Evolutionary conservation across 2,888 invertebrate species (phyloP).

Genomic region (Drosophila pseudotakahashii): DNA sequence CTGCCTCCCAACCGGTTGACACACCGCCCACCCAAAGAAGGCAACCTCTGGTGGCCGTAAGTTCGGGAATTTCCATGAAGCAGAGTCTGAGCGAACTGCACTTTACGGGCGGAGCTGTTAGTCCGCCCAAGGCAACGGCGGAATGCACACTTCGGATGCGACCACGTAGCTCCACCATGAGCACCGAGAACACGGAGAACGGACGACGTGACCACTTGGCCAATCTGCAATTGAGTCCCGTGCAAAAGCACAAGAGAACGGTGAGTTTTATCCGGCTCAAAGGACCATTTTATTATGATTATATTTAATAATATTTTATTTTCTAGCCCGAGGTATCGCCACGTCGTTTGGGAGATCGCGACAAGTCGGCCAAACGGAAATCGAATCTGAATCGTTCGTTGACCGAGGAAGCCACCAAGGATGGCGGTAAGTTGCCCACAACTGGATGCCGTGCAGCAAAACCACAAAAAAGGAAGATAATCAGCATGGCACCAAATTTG

Average conservation of each 20-base stretch:
- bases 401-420: slow-evolving; percentile 83
- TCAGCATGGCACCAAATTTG: slow-evolving; percentile 25
- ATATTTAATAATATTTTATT: background rate
- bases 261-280: slow-evolving; percentile 53
- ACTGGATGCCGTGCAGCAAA: slow-evolving; percentile 21
- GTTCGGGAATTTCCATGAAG: slow-evolving; percentile 79
- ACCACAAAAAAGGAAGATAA: background rate
- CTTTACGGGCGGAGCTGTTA: slow-evolving; percentile 71
- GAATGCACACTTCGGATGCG: slow-evolving; percentile 78
- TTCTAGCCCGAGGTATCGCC: slow-evolving; percentile 79
- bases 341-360: slow-evolving; percentile 85
- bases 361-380: slow-evolving; percentile 88
- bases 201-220: slow-evolving; percentile 53
- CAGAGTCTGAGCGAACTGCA: slow-evolving; percentile 83
- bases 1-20: slow-evolving; percentile 56
- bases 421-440: slow-evolving; percentile 82
- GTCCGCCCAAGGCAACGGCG: slow-evolving; percentile 57
- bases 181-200: slow-evolving; percentile 54
- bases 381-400: slow-evolving; percentile 87
- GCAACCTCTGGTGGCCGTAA: slow-evolving; percentile 68
- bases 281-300: too few relatives aligned
- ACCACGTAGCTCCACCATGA: slow-evolving; percentile 81
- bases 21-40: slow-evolving; percentile 42
- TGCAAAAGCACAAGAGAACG: slow-evolving; percentile 73
- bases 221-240: slow-evolving; percentile 78